Evolutionary conservation across 2,797 vertebrate genomes (phyloP).

Genomic region (Silurus lanzhouensis): DNA sequence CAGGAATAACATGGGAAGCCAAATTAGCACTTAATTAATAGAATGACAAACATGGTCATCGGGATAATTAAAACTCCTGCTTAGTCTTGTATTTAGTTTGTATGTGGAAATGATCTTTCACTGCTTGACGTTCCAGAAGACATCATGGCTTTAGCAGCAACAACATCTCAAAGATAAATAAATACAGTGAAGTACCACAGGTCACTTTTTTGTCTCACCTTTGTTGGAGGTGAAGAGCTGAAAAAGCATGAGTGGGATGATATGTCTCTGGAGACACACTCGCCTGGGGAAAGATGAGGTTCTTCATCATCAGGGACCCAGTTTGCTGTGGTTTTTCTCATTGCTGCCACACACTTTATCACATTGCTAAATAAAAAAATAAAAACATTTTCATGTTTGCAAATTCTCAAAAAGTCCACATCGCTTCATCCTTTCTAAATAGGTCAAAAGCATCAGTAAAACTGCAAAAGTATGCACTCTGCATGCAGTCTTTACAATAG

Average conservation of each 20-base stretch:
- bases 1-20: slow-evolving; percentile 47
- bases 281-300: slow-evolving; percentile 65
- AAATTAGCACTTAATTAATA: slow-evolving; percentile 46
- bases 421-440: slow-evolving; percentile 17
- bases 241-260: slow-evolving; percentile 71
- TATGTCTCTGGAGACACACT: slow-evolving; percentile 70
- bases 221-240: slow-evolving; percentile 59
- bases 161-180: slow-evolving; percentile 47
- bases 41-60: slow-evolving; percentile 25
- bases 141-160: slow-evolving; percentile 33
- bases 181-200: slow-evolving; percentile 28
- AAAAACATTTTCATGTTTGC: slow-evolving; percentile 69
- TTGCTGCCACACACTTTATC: slow-evolving; percentile 47
- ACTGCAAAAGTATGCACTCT: not conserved
- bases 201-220: slow-evolving; percentile 54
- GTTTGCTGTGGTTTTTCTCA: slow-evolving; percentile 62
- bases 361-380: slow-evolving; percentile 3
- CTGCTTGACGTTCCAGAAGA: not conserved
- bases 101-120: not conserved
- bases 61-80: slow-evolving; percentile 17
- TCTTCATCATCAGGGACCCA: slow-evolving; percentile 77
- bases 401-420: slow-evolving; percentile 61
- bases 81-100: slow-evolving; percentile 10
- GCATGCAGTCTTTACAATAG: slow-evolving; percentile 15
- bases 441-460: slow-evolving; percentile 14